Conservation (phyloP, 2,888 invertebrate species). For the Callyntrura sp. region DNA sequence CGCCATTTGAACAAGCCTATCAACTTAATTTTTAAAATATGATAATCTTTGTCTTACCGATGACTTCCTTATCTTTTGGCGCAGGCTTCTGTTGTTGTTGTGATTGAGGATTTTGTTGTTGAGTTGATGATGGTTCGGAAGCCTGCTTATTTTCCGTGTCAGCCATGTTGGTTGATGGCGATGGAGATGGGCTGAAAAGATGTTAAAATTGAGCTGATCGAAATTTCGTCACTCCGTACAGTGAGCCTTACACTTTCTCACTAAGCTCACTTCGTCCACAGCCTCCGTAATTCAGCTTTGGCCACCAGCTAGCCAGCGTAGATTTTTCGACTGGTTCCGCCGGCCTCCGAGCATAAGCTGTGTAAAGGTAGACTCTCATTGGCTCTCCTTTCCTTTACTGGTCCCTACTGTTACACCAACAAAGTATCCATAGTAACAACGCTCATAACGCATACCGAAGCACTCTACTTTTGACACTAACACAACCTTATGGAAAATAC, state of each 20-base stretch:
- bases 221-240: slow-evolving; percentile 81
- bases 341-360: slow-evolving; percentile 76
- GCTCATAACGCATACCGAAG: neutral
- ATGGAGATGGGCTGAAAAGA: slow-evolving; percentile 79
- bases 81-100: slow-evolving; percentile 74
- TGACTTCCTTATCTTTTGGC: slow-evolving; percentile 90
- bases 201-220: slow-evolving; percentile 79
- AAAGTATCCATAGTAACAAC: neutral
- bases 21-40: slow-evolving; percentile 60
- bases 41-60: slow-evolving; percentile 93
- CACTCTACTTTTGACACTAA: slow-evolving; percentile 11
- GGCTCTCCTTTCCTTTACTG: slow-evolving; percentile 7
- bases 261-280: slow-evolving; percentile 74
- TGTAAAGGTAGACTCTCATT: slow-evolving; percentile 26
- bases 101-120: slow-evolving; percentile 59
- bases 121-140: slow-evolving; percentile 87
- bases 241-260: slow-evolving; percentile 82
- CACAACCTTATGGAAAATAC: neutral
- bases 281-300: slow-evolving; percentile 68
- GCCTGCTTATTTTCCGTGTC: slow-evolving; percentile 93
- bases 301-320: slow-evolving; percentile 53
- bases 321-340: slow-evolving; percentile 74
- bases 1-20: no score
- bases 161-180: slow-evolving; percentile 92
- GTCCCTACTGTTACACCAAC: neutral